phyloP scores from a whole-genome alignment of 92 coral and sea anemone species.

The Heliopora coerulea region DNA sequence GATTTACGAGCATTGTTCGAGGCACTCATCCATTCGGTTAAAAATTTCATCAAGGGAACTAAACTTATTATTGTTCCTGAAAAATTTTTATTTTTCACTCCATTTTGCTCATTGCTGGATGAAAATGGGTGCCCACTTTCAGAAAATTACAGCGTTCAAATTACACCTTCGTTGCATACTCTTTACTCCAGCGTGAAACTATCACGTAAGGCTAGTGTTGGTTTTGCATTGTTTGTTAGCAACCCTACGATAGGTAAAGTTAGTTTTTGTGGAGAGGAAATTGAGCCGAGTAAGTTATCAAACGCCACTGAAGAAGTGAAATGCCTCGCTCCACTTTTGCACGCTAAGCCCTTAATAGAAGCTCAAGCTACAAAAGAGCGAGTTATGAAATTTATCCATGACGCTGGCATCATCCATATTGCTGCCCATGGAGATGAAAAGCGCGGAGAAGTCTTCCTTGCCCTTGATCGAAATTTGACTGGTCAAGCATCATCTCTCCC shows the following conservation, averaged over 20 bases:
- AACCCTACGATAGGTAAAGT: constrained; percentile 36
- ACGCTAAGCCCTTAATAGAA: too few relatives aligned
- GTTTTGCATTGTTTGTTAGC: constrained; percentile 45
- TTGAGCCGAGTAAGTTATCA: constrained; percentile 3
- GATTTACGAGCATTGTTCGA: not conserved
- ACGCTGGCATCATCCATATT: too few relatives aligned
- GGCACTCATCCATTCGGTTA: constrained; percentile 9
- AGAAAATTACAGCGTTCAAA: constrained; percentile 26
- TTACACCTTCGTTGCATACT: constrained; percentile 46
- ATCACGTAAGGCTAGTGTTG: not conserved
- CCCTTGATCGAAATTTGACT: too few relatives aligned
- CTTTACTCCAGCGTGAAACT: not conserved
- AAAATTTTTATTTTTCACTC: constrained; percentile 24
- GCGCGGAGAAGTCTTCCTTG: too few relatives aligned
- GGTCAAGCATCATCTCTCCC: too few relatives aligned
- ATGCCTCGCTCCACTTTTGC: constrained; percentile 11
- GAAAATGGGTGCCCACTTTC: constrained; percentile 20
- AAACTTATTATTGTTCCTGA: constrained; percentile 43
- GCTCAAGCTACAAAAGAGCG: too few relatives aligned
- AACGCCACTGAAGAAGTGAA: constrained; percentile 15
- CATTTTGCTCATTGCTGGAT: constrained; percentile 41
- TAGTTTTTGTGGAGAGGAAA: constrained; percentile 15
- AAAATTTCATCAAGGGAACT: not conserved
- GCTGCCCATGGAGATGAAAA: too few relatives aligned
- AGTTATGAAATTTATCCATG: too few relatives aligned